Base-by-base conservation (phyloP, 2,797 vertebrate genomes). In the Neomorphus geoffroyi region DNA sequence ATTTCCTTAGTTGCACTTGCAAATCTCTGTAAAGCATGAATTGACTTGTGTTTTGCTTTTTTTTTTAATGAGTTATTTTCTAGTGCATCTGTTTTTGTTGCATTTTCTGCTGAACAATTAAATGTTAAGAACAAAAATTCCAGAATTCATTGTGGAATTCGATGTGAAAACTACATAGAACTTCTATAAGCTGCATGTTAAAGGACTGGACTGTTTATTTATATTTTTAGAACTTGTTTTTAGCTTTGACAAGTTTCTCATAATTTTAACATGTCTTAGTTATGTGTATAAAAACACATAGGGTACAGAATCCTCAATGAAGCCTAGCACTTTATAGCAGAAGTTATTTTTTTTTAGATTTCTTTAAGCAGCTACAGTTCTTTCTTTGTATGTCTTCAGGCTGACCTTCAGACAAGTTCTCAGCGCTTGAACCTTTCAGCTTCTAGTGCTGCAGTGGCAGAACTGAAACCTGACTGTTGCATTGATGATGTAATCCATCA, bases 401-500 rank as follows among this genome's bases (percentile, higher is more conserved):
- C 99, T 18, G 99, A 99, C 95, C 98, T 99, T 62, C 99, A 99
- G 98, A 99, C 99, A 80, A 99, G 99, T 98, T 99, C 99, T 22
- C 99, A 99, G 97, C 98, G 99, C 73, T 98, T 99, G 96, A 99
- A 99, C 93, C 98, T 99, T 75, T 99, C 99, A 2, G 99, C 99
- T 18, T 99, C 99, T 18, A 99, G 98, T 97, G 98, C 99, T 1
- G 98, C 99, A 8, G 99, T 99, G 23, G 95, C 98, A 41, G 99
- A 99, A 72, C 99, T 99, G 86, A 99, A 99, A 96, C 98, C 99
- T 0, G 99, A 99, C 86, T 98, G 98, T 97, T 99, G 99, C 95
- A 99, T 99, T 33, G 99, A 99, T 84, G 99, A 99, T 23, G 99
- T 99, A 45, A 99, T 99, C 93, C 99, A 99, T 92, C 99, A 99